Evolutionary conservation across 2,797 vertebrate species (phyloP).

Genomic region (Pterois miles): DNA sequence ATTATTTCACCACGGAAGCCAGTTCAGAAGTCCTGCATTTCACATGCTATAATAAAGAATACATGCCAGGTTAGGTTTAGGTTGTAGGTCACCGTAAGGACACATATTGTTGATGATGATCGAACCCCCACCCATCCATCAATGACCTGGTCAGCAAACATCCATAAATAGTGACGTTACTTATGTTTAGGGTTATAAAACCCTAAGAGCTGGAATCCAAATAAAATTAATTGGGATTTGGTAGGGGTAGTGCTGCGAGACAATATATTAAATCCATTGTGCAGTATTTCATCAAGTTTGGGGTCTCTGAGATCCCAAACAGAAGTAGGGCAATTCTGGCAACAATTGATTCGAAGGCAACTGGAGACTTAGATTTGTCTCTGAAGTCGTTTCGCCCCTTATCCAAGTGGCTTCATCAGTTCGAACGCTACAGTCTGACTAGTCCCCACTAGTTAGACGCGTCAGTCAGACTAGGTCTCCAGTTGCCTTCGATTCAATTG

Average conservation of each 20-base stretch:
- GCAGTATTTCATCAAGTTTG: neutral
- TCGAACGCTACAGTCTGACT: too few relatives aligned
- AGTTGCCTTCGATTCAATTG: too few relatives aligned
- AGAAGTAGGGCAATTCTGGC: neutral
- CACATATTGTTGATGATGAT: too few relatives aligned
- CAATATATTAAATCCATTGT: neutral
- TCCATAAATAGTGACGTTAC: neutral
- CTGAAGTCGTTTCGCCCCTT: too few relatives aligned
- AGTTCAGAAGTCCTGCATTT: slow-evolving; percentile 8
- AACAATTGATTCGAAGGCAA: too few relatives aligned
- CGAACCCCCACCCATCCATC: too few relatives aligned
- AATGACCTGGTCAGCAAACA: neutral
- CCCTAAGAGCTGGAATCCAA: neutral
- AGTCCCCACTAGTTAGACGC: too few relatives aligned
- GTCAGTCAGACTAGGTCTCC: too few relatives aligned
- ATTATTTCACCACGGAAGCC: slow-evolving; percentile 9
- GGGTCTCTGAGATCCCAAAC: neutral
- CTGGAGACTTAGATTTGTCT: too few relatives aligned
- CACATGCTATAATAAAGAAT: neutral
- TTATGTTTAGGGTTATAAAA: neutral
- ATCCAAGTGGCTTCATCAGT: too few relatives aligned
- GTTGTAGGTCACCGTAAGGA: neutral
- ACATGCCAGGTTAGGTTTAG: neutral
- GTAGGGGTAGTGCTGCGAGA: neutral
- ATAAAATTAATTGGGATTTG: neutral